Evolutionary conservation across 2,113 vertebrate species (phyloP).

Genomic region (Herpailurus yagouaroundi): DNA sequence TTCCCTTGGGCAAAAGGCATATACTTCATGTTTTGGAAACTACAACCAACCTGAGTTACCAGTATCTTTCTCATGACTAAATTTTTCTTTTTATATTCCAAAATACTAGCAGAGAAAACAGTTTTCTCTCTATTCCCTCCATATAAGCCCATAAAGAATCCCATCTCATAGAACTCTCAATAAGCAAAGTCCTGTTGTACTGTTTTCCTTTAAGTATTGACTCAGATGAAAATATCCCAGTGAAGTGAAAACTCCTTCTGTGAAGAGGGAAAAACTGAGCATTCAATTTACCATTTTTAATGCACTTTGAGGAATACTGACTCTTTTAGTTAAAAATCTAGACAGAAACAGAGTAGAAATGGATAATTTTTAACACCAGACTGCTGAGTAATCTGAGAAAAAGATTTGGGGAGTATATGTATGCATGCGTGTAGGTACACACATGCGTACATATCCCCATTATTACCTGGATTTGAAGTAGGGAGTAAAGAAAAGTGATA

Average conservation of each 20-base stretch:
- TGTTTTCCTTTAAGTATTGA: not conserved
- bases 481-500: not conserved
- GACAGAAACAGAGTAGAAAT: not conserved
- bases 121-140: not conserved
- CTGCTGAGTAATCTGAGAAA: not conserved
- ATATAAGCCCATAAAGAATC: not conserved
- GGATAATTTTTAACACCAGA: not conserved
- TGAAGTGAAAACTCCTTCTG: not conserved
- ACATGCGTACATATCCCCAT: not conserved
- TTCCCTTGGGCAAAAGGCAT: not conserved
- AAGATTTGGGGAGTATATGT: not conserved
- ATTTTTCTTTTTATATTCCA: not conserved
- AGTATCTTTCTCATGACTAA: not conserved
- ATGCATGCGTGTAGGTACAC: not conserved
- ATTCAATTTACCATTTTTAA: conserved; percentile 20
- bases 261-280: not conserved
- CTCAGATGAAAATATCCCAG: not conserved
- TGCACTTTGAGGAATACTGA: not conserved
- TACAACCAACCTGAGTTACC: not conserved
- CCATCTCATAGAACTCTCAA: not conserved
- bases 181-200: not conserved
- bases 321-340: not conserved
- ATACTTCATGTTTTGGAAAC: not conserved
- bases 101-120: not conserved
- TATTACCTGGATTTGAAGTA: not conserved